Conservation (phyloP, 2,888 invertebrate species). For the Acronicta alni region DNA sequence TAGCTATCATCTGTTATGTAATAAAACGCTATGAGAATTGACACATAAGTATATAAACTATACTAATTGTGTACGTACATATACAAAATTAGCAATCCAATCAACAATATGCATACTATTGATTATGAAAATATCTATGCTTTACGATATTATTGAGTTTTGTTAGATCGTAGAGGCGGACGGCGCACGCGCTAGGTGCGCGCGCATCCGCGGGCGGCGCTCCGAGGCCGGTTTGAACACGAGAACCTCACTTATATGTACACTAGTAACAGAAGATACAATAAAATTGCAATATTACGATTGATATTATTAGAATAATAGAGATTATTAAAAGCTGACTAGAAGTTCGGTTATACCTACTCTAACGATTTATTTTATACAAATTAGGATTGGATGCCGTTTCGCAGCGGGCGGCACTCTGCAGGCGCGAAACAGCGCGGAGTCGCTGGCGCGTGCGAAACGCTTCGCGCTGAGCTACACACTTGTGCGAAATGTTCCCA, state of each 20-base stretch:
- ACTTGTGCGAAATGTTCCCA: slow-evolving; percentile 55
- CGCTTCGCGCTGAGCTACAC: slow-evolving; percentile 43
- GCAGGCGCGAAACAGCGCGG: background rate
- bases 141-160: slow-evolving; percentile 78
- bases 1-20: slow-evolving; percentile 87
- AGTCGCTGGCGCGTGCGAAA: slow-evolving; percentile 35
- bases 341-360: slow-evolving; percentile 85
- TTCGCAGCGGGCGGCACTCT: slow-evolving; percentile 38
- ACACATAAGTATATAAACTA: slow-evolving; percentile 90
- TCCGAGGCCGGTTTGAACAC: slow-evolving; percentile 71
- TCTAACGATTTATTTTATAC: slow-evolving; percentile 79
- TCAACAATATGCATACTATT: slow-evolving; percentile 87
- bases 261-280: slow-evolving; percentile 80
- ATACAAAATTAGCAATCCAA: slow-evolving; percentile 88
- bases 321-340: slow-evolving; percentile 88
- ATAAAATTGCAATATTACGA: slow-evolving; percentile 79
- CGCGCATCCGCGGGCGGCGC: slow-evolving; percentile 30
- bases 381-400: slow-evolving; percentile 56
- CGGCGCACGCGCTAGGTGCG: slow-evolving; percentile 49
- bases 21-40: slow-evolving; percentile 90
- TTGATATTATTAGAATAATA: slow-evolving; percentile 81
- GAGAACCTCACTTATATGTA: slow-evolving; percentile 76
- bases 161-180: slow-evolving; percentile 66
- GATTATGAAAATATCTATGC: slow-evolving; percentile 87
- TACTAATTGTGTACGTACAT: slow-evolving; percentile 89